Evolutionary conservation across 1,140 invertebrate species (phyloP).

Genomic region (Phortica variegata): DNA sequence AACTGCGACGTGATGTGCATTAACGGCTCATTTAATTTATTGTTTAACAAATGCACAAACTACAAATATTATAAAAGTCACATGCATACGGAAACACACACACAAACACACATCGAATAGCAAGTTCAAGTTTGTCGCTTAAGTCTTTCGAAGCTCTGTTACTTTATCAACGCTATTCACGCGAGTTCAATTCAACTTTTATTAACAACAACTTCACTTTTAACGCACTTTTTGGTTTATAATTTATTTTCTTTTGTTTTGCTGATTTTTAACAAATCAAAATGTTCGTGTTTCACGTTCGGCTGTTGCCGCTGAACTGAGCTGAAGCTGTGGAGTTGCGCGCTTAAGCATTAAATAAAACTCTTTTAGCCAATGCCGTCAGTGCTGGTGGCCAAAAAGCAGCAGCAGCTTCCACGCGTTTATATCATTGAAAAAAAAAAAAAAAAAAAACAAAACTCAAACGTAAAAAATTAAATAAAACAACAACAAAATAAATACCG

Average conservation of each 20-base stretch:
- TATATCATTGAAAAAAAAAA: too few relatives aligned
- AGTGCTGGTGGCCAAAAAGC: too few relatives aligned
- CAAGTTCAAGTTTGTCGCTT: conserved; percentile 54
- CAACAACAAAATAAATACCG: too few relatives aligned
- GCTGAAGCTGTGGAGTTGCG: conserved; percentile 38
- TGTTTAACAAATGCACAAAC: conserved; percentile 4
- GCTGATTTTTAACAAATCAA: conserved; percentile 21
- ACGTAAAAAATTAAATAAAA: too few relatives aligned
- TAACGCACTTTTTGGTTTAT: conserved; percentile 12
- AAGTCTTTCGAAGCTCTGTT: conserved; percentile 32
- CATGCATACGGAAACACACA: conserved; percentile 6
- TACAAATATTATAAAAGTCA: too few relatives aligned
- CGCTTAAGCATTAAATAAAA: conserved; percentile 54
- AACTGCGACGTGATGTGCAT: too few relatives aligned
- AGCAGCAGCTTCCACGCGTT: too few relatives aligned
- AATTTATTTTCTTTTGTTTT: conserved; percentile 1
- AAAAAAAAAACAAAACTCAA: too few relatives aligned
- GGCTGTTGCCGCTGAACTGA: conserved; percentile 50
- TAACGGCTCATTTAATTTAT: too few relatives aligned
- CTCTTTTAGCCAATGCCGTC: not conserved
- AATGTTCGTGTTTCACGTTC: conserved; percentile 41
- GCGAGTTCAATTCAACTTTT: not conserved
- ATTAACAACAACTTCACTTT: not conserved
- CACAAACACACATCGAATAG: conserved; percentile 7
- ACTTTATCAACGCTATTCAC: not conserved